Percentiles rank a stretch among this genome's conserved stretches.
These are phyloP conservation scores for Brachyhypopomus gauderio DNA, from an alignment of 2,113 vertebrate genomes.

Conservation along the genomic window DNA sequence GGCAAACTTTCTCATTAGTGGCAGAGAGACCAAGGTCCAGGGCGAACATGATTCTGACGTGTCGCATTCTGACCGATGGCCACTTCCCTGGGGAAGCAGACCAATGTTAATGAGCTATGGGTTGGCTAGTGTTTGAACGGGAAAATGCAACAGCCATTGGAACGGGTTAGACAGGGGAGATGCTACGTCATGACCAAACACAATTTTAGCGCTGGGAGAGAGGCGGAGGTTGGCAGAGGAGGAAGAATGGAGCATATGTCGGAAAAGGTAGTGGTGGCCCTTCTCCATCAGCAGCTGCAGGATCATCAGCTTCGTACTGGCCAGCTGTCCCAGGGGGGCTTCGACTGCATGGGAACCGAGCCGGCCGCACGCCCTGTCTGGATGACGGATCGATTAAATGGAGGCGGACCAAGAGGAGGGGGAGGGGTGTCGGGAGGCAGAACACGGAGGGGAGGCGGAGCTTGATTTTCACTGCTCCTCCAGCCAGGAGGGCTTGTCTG, in stretches of 20 bases:
- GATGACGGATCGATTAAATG: constrained; percentile 11
- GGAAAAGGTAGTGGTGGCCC: not conserved
- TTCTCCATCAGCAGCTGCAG: constrained; percentile 32
- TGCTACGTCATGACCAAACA: constrained; percentile 28
- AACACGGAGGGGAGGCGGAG: no score
- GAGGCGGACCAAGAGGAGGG: not conserved
- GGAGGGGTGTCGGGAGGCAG: no score
- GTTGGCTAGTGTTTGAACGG: not conserved
- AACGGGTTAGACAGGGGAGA: constrained; percentile 7
- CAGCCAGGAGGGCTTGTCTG: constrained; percentile 97
- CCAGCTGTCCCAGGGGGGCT: not conserved
- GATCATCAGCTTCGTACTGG: constrained; percentile 34
- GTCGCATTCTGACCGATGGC: constrained; percentile 12
- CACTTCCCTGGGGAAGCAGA: constrained; percentile 3
- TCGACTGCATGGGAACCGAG: not conserved
- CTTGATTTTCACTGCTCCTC: constrained; percentile 86
- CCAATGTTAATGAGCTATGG: not conserved
- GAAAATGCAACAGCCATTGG: constrained; percentile 8
- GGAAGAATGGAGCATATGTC: no score
- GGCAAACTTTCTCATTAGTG: not conserved
- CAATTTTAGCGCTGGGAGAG: constrained; percentile 26
- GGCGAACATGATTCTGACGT: not conserved
- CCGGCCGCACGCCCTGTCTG: constrained; percentile 20
- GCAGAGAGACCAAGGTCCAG: not conserved
- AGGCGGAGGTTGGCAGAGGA: not conserved